These are phyloP conservation scores for Caenorhabditis sinica DNA, from an alignment of 2,888 invertebrate genomes.

Conservation along the genomic window DNA sequence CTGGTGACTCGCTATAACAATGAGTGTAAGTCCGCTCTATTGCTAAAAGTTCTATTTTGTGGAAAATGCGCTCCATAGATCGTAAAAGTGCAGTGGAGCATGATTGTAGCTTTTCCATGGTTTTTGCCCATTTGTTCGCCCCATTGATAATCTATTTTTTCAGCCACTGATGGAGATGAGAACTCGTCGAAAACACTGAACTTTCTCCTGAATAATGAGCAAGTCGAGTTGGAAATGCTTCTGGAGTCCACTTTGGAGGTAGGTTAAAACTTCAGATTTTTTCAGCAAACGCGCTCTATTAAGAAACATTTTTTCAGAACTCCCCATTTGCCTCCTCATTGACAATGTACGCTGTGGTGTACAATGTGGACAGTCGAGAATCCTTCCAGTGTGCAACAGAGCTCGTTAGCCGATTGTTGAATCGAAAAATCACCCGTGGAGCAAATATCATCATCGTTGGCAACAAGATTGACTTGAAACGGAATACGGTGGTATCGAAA, in stretches of 20 bases:
- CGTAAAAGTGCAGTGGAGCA: not conserved
- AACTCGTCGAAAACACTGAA: conserved; percentile 57
- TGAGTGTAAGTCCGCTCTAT: conserved; percentile 25
- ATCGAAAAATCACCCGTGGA: conserved; percentile 45
- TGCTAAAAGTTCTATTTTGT: too few relatives aligned
- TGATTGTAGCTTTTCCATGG: not conserved
- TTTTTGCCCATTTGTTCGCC: not conserved
- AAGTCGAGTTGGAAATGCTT: conserved; percentile 80
- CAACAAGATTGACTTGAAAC: conserved; percentile 82
- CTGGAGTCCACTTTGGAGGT: conserved; percentile 78
- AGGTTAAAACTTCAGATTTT: not conserved
- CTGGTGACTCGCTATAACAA: conserved; percentile 45
- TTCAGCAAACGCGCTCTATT: conserved; percentile 1
- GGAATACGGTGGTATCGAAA: conserved; percentile 78
- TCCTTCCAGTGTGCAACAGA: conserved; percentile 78
- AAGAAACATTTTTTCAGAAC: conserved; percentile 39
- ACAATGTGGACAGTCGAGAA: conserved; percentile 79
- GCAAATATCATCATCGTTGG: conserved; percentile 76
- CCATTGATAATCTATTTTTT: not conserved
- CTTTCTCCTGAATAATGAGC: conserved; percentile 80
- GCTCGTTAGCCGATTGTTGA: conserved; percentile 69
- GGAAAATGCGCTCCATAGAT: too few relatives aligned
- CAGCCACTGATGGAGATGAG: conserved; percentile 51
- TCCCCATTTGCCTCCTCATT: conserved; percentile 67
- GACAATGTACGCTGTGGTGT: conserved; percentile 77